phyloP scores from a whole-genome alignment of 2,797 vertebrate species.

The Parauchenoglanis punctatus region DNA sequence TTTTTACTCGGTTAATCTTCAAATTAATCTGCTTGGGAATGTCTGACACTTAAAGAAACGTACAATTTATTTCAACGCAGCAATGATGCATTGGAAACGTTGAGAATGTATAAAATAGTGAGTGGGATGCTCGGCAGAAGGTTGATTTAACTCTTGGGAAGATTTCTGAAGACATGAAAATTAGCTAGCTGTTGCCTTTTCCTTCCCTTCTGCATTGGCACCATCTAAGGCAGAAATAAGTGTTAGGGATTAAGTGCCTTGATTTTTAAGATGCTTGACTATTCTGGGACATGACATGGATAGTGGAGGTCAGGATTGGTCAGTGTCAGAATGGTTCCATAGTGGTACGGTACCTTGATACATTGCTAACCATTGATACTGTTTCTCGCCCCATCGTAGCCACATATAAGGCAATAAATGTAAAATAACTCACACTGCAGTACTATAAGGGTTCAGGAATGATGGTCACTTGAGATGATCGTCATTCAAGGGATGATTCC shows the following conservation, averaged over 20 bases:
- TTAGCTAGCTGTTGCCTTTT: background rate
- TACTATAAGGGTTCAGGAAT: background rate
- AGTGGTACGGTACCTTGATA: background rate
- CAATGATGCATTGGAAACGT: background rate
- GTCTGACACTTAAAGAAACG: background rate
- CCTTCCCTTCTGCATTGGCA: background rate
- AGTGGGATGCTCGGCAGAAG: background rate
- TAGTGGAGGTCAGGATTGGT: background rate
- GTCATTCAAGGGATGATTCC: background rate
- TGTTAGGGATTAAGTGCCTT: conserved; percentile 14
- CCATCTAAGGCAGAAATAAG: conserved; percentile 19
- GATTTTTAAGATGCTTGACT: conserved; percentile 27
- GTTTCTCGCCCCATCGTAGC: background rate
- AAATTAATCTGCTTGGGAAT: background rate
- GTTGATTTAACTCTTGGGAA: background rate
- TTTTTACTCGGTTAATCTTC: background rate
- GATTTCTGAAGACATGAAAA: background rate
- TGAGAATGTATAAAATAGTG: background rate
- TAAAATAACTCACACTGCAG: background rate
- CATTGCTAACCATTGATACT: background rate
- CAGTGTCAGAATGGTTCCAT: background rate
- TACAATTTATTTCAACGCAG: background rate
- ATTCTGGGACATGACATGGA: conserved; percentile 29
- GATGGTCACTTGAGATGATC: background rate
- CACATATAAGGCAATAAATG: background rate